Conservation (phyloP, 2,113 vertebrate genomes). For the Corythornis vintsioides region DNA sequence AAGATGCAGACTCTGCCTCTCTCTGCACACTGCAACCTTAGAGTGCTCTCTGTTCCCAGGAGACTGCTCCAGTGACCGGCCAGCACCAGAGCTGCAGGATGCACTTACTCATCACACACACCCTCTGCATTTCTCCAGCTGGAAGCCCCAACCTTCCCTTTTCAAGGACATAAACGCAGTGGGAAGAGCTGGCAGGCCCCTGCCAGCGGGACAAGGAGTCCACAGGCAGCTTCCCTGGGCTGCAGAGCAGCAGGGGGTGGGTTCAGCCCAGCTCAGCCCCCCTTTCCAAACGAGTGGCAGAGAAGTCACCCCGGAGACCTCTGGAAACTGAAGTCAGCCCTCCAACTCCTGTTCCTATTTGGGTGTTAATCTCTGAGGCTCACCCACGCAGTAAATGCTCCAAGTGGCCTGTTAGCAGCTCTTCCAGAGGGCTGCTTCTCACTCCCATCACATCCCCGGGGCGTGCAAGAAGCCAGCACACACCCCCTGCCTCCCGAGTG, state of each 20-base stretch:
- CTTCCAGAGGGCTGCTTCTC: neutral
- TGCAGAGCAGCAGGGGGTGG: neutral
- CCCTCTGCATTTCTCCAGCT: neutral
- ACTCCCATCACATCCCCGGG: conserved; percentile 16
- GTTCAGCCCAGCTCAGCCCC: conserved; percentile 9
- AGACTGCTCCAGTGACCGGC: neutral
- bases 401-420: neutral
- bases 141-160: neutral
- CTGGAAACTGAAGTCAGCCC: conserved; percentile 35
- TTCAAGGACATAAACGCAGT: neutral
- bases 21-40: neutral
- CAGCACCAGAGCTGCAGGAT: neutral
- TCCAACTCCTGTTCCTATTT: conserved; percentile 26
- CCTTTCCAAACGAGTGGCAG: conserved; percentile 31
- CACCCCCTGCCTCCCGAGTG: conserved; percentile 1
- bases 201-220: neutral
- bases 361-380: neutral
- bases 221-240: neutral
- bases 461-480: neutral
- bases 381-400: neutral
- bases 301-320: conserved; percentile 48
- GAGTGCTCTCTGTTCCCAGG: neutral
- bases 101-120: neutral
- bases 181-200: neutral
- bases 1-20: neutral